Evolutionary conservation across 2,888 invertebrate species (phyloP), one percentile per base, ranked within the genome.

Genomic region (Pegoplata infirma): DNA sequence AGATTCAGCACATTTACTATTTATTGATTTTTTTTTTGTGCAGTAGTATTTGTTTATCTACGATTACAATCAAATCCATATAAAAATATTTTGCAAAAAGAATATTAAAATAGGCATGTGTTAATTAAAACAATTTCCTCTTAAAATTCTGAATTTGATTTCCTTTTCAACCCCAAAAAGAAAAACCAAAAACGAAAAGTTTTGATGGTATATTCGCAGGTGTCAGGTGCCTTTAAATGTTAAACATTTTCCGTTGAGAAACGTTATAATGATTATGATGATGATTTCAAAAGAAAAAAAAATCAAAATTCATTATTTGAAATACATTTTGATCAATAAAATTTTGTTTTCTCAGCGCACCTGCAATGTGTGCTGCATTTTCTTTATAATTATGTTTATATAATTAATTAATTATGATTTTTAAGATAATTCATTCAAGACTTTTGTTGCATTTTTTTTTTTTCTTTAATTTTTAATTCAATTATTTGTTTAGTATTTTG

Each of bases 101-200:
- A n/a, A n/a, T n/a, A n/a, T n/a, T n/a, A 32, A 55, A 64, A 47
- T 47, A 47, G 28, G 23, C 36, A 56, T 58, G 77, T 71, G 74
- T 55, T 78, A 74, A 78, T 78, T 78, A 69, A 71, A 66, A 14
- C 25, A 67, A 75, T 74, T 79, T 75, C 71, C 68, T 78, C 5
- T 23, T 23, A 40, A 51, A 61, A 59, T 59, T 32, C 40, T 5
- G 63, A n/a, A n/a, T n/a, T n/a, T n/a, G n/a, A 77, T 73, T 77
- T 77, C 51, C 61, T 72, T 63, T 59, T 49, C 12, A 49, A 40
- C n/a, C 3, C 25, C 32, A 28, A 66, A 58, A 44, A 5, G 14
- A 56, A 68, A 61, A 53, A 47, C 61, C 46, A 23, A 10, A 12
- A 51, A 21, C 3, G 17, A 61, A 32, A 16, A 17, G 21, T 58